phyloP scores from a whole-genome alignment of 1,140 invertebrate species.

The Procambarus clarkii region DNA sequence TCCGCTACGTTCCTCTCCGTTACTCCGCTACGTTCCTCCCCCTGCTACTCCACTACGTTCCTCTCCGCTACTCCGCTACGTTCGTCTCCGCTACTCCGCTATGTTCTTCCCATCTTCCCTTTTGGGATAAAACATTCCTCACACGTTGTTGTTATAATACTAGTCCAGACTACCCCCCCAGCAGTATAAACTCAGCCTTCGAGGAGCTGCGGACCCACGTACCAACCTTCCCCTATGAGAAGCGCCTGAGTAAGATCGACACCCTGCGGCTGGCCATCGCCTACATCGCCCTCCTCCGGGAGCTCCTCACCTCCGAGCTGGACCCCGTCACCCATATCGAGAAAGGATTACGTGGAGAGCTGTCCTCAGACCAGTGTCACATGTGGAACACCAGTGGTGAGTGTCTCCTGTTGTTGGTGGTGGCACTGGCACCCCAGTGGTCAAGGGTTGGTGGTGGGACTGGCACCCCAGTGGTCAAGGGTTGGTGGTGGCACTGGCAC shows the following conservation, averaged over 20 bases:
- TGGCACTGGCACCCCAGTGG: no score
- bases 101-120: no score
- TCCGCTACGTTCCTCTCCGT: no score
- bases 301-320: conserved; percentile 86
- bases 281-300: conserved; percentile 94
- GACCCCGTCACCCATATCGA: conserved; percentile 96
- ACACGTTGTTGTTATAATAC: no score
- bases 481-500: no score
- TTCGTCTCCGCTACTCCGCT: no score
- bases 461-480: no score
- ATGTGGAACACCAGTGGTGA: conserved; percentile 98
- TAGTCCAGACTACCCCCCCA: conserved; percentile 44
- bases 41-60: no score
- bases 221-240: conserved; percentile 99
- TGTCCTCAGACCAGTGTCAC: conserved; percentile 86
- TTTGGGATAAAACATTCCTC: no score
- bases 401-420: conserved; percentile 54
- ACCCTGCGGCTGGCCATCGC: conserved; percentile 97
- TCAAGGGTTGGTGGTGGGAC: no score
- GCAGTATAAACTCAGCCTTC: conserved; percentile 98
- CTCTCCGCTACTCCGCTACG: no score
- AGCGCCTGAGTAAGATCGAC: conserved; percentile 97
- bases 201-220: conserved; percentile 95
- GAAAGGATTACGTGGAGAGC: conserved; percentile 91
- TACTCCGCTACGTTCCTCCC: no score